These are phyloP conservation scores for Augochlorella aurata DNA, from an alignment of 2,888 invertebrate species.

Conservation along the genomic window DNA sequence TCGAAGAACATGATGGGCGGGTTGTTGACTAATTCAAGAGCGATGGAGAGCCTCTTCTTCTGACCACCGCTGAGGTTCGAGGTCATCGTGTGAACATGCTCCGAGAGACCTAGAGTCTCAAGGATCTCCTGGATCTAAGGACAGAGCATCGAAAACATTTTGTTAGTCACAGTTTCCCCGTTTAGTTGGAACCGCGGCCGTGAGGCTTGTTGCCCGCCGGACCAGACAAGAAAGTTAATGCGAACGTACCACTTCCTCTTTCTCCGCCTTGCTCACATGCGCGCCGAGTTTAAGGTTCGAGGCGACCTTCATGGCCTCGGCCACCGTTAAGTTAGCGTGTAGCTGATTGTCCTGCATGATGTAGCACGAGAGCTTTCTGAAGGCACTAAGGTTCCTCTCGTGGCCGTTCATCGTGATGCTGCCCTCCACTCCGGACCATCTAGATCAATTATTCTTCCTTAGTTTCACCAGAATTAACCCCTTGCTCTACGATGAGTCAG, in stretches of 20 bases:
- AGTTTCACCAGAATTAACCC: not conserved
- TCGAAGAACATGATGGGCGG: conserved; percentile 99
- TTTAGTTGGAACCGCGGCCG: not conserved
- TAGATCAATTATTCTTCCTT: conserved; percentile 74
- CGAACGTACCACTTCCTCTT: conserved; percentile 91
- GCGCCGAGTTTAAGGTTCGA: conserved; percentile 93
- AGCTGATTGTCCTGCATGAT: conserved; percentile 98
- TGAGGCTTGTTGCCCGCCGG: not conserved
- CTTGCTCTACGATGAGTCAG: too few species aligned
- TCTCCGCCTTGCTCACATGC: conserved; percentile 87
- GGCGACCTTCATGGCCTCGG: conserved; percentile 97
- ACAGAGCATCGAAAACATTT: not conserved
- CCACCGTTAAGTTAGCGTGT: conserved; percentile 94
- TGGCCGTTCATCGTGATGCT: conserved; percentile 93
- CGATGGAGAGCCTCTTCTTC: conserved; percentile 96
- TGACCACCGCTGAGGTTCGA: conserved; percentile 96
- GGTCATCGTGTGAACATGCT: conserved; percentile 94
- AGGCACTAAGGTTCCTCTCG: conserved; percentile 91
- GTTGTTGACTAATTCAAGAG: conserved; percentile 96
- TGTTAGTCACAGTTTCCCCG: not conserved
- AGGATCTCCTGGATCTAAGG: conserved; percentile 94
- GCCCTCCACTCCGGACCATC: conserved; percentile 91
- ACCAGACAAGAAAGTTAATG: not conserved
- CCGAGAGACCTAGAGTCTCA: conserved; percentile 92
- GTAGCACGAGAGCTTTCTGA: conserved; percentile 96